These are phyloP conservation scores for Elanus axillaris DNA, from an alignment of 2,113 vertebrate genomes.

Conservation along the genomic window DNA sequence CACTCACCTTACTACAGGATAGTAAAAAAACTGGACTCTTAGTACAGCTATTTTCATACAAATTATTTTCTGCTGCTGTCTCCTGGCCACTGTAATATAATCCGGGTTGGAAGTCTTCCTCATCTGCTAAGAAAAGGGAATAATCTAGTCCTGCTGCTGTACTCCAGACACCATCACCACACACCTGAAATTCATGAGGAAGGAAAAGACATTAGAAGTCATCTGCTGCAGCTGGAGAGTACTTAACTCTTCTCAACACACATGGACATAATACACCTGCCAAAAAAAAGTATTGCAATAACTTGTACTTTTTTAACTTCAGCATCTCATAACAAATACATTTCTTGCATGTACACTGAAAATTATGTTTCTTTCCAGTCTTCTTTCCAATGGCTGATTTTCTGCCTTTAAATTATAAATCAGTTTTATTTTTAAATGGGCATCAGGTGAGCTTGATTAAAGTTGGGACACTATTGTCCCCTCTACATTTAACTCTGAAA, in stretches of 20 bases:
- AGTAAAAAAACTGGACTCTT: conserved; percentile 82
- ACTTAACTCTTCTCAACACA: neutral
- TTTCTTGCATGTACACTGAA: neutral
- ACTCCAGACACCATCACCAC: conserved; percentile 85
- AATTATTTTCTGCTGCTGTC: conserved; percentile 60
- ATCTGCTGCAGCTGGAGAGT: neutral
- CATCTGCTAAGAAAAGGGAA: conserved; percentile 89
- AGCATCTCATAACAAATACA: neutral
- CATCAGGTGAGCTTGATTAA: neutral
- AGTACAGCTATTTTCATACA: conserved; percentile 68
- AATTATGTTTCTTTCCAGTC: neutral
- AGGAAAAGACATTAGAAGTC: neutral
- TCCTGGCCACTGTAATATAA: conserved; percentile 91
- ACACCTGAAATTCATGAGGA: conserved; percentile 73
- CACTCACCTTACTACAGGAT: conserved; percentile 87
- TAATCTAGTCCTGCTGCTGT: conserved; percentile 85
- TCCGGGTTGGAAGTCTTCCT: conserved; percentile 90
- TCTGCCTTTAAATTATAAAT: neutral
- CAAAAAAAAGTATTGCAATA: neutral
- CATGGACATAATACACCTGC: neutral
- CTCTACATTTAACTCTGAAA: neutral
- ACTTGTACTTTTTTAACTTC: neutral
- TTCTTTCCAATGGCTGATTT: neutral
- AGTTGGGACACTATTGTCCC: neutral
- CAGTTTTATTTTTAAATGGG: neutral